phyloP scores from a whole-genome alignment of 2,797 vertebrate genomes.

The Chaenodraco wilsoni region DNA sequence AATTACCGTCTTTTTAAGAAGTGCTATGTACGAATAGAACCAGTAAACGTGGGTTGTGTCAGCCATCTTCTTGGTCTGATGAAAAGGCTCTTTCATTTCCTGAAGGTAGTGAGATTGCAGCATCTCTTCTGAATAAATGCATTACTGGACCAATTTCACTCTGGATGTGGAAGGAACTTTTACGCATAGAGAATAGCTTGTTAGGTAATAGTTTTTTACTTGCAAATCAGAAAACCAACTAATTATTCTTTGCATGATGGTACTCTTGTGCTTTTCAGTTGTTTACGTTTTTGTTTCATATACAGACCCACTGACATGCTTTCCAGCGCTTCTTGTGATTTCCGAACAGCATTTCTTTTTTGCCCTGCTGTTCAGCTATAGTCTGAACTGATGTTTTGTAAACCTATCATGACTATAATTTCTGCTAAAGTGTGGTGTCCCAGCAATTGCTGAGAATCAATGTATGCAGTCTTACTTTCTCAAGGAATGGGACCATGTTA shows the following conservation, averaged over 20 bases:
- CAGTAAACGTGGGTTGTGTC: not conserved
- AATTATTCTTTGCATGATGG: not conserved
- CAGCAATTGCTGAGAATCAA: constrained; percentile 1
- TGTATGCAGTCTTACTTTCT: not conserved
- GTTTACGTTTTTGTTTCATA: not conserved
- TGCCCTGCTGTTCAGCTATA: constrained; percentile 11
- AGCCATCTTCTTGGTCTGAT: constrained; percentile 1
- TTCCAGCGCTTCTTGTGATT: constrained; percentile 7
- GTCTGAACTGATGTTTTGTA: constrained; percentile 20
- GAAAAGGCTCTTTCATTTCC: not conserved
- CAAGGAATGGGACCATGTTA: constrained; percentile 4
- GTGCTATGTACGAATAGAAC: constrained; percentile 14
- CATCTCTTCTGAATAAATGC: not conserved
- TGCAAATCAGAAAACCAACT: constrained; percentile 4
- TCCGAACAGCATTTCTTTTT: constrained; percentile 9
- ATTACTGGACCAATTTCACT: not conserved
- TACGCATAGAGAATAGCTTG: not conserved
- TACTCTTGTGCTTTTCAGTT: not conserved
- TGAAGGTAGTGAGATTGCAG: not conserved
- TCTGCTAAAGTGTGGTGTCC: constrained; percentile 1
- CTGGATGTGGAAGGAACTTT: not conserved
- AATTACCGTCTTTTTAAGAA: constrained; percentile 12
- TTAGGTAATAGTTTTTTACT: not conserved
- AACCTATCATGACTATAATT: constrained; percentile 10
- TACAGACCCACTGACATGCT: not conserved